These are phyloP conservation scores for Torymus auratus DNA, from an alignment of 2,888 invertebrate genomes.

Conservation along the genomic window DNA sequence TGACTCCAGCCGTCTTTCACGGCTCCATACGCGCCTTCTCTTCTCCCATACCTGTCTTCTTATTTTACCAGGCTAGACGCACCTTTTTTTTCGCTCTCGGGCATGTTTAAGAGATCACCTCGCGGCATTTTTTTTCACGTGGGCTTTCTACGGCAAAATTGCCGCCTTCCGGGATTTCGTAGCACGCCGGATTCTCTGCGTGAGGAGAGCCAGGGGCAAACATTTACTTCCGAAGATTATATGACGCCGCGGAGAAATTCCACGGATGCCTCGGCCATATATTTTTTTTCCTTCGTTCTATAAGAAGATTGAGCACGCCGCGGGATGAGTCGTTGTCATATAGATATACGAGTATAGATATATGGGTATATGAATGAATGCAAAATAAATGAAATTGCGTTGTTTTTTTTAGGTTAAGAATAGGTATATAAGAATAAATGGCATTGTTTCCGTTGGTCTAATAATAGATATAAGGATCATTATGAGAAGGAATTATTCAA, in stretches of 20 bases:
- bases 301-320: no score
- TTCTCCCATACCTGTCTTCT: neutral
- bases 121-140: no score
- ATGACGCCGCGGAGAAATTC: neutral
- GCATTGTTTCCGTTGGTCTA: no score
- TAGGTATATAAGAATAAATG: no score
- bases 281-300: neutral
- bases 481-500: no score
- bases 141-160: constrained; percentile 25
- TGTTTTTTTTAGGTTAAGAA: no score
- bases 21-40: constrained; percentile 4
- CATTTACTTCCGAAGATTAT: constrained; percentile 7
- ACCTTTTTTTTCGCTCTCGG: neutral
- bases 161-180: constrained; percentile 54
- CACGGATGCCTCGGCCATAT: constrained; percentile 5
- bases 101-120: constrained; percentile 53
- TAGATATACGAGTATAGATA: no score
- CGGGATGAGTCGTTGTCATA: no score
- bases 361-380: no score
- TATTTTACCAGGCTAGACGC: neutral
- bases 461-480: no score
- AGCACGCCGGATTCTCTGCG: neutral
- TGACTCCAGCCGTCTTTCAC: constrained; percentile 30
- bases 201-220: neutral
- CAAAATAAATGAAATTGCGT: no score